Percentiles rank a stretch among this genome's conserved stretches.
Conservation (phyloP, 1,140 invertebrate species). For the Macrosteles quadrilineatus region DNA sequence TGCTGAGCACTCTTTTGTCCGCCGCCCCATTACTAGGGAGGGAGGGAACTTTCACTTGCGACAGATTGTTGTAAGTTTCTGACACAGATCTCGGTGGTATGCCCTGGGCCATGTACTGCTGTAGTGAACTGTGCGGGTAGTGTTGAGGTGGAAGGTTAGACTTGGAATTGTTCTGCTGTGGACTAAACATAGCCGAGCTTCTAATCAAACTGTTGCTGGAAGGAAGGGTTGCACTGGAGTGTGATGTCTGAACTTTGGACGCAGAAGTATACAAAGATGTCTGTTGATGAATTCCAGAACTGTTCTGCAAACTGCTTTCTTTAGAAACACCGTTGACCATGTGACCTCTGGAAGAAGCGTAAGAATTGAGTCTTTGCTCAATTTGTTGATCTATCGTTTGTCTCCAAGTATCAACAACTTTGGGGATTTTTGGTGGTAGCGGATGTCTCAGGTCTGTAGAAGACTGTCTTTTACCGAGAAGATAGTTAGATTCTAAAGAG, state of each 20-base stretch:
- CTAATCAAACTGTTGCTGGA: too few relatives aligned
- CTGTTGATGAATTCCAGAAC: not conserved
- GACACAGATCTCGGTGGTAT: not conserved
- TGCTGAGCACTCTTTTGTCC: slow-evolving; percentile 66
- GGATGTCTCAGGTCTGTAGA: slow-evolving; percentile 30
- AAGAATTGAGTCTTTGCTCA: slow-evolving; percentile 53
- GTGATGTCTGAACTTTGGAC: not conserved
- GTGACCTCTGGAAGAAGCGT: slow-evolving; percentile 37
- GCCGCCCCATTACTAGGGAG: slow-evolving; percentile 49
- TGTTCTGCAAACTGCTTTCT: slow-evolving; percentile 3
- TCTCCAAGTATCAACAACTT: slow-evolving; percentile 57
- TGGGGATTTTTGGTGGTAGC: slow-evolving; percentile 53
- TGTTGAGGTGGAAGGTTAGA: not conserved
- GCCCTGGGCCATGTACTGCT: slow-evolving; percentile 9
- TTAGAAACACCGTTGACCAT: slow-evolving; percentile 35
- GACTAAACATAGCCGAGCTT: too few relatives aligned
- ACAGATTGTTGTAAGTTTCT: slow-evolving; percentile 1
- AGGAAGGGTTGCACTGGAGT: not conserved
- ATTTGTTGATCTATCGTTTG: slow-evolving; percentile 58
- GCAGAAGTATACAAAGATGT: not conserved
- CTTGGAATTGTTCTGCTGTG: not conserved
- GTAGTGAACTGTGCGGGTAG: not conserved
- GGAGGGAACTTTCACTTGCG: not conserved
- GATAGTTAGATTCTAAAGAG: slow-evolving; percentile 13
- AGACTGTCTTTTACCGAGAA: slow-evolving; percentile 23